Percentiles rank a stretch among this genome's conserved stretches.
phyloP scores from a whole-genome alignment of 2,113 vertebrate genomes.

The Bucco capensis region DNA sequence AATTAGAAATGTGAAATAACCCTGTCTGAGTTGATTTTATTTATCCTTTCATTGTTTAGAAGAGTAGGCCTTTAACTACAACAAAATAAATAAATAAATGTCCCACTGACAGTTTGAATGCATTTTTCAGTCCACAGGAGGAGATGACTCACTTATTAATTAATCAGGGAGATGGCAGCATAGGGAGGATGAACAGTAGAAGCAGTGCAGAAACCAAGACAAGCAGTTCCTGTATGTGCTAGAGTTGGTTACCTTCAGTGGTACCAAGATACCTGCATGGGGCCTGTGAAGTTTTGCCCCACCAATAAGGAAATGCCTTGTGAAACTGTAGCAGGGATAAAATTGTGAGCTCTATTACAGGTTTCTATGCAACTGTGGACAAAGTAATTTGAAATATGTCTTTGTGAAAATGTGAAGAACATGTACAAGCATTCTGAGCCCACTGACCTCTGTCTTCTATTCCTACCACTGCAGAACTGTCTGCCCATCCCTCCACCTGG shows the following conservation, averaged over 20 bases:
- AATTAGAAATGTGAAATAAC: constrained; percentile 58
- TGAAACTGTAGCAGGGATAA: neutral
- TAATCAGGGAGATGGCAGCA: neutral
- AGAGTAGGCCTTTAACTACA: constrained; percentile 23
- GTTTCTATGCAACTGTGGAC: neutral
- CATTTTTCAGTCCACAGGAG: neutral
- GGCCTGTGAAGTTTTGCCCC: neutral
- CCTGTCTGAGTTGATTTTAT: constrained; percentile 56
- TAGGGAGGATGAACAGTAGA: neutral
- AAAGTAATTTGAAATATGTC: neutral
- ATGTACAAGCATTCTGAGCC: neutral
- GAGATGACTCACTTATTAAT: constrained; percentile 51
- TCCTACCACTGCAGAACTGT: neutral
- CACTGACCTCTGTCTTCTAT: neutral
- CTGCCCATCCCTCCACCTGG: neutral
- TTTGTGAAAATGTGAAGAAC: accelerated
- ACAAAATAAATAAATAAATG: constrained; percentile 43
- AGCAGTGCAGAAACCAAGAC: neutral
- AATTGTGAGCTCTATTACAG: neutral
- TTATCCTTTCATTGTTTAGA: constrained; percentile 44
- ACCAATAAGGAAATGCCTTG: accelerated
- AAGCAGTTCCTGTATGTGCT: accelerated
- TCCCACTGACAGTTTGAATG: constrained; percentile 4
- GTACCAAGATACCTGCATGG: neutral
- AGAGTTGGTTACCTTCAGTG: neutral